Conservation (phyloP, 2,113 vertebrate genomes). For the Oceanites oceanicus region DNA sequence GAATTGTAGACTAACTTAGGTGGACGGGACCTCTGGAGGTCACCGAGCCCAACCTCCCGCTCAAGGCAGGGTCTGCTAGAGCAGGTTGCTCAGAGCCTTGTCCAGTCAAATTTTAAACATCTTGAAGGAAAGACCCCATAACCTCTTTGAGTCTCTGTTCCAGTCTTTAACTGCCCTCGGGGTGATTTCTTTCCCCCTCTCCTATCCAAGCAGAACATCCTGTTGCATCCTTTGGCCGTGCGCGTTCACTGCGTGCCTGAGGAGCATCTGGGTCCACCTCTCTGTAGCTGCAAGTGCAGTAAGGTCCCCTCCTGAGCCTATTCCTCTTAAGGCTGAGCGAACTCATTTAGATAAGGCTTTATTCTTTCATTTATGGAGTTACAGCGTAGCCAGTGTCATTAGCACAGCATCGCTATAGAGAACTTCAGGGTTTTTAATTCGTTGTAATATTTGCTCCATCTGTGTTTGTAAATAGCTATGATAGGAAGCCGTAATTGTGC, state of each 20-base stretch:
- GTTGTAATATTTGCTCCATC: background rate
- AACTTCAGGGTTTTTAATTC: background rate
- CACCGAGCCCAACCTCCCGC: background rate
- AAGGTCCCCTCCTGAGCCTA: background rate
- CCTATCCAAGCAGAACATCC: background rate
- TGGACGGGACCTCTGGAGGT: background rate
- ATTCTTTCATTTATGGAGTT: background rate
- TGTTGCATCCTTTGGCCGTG: background rate
- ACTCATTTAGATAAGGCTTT: background rate
- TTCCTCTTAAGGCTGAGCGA: background rate
- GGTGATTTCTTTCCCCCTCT: background rate
- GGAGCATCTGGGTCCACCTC: background rate
- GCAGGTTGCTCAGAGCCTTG: background rate
- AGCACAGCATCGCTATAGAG: background rate
- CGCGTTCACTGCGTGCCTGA: accelerated
- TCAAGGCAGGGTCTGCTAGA: background rate
- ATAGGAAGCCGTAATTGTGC: background rate
- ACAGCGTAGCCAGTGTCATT: background rate
- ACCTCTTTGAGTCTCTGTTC: background rate
- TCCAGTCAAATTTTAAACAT: background rate
- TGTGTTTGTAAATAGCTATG: background rate
- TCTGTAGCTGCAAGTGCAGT: background rate
- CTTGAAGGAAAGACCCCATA: background rate
- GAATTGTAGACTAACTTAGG: background rate
- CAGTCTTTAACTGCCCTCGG: background rate